Conservation (phyloP, 1,140 invertebrate species). For the Caenorhabditis latens region DNA sequence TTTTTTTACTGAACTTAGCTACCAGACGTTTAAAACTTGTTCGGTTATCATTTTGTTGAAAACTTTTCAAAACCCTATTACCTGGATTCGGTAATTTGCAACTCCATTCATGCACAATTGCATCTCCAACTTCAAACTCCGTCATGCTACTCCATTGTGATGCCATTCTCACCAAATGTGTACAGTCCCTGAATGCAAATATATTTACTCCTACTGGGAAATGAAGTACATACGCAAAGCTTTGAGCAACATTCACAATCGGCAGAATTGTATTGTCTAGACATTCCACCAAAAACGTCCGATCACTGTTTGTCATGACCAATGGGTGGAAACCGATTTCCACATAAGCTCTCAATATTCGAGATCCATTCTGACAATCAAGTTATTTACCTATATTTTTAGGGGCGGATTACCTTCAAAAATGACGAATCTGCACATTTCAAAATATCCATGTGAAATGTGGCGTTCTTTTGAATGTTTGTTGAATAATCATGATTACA, state of each 20-base stretch:
- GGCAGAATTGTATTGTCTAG: constrained; percentile 40
- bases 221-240: neutral
- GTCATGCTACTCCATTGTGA: constrained; percentile 52
- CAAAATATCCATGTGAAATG: constrained; percentile 55
- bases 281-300: constrained; percentile 51
- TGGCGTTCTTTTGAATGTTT: constrained; percentile 59
- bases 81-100: constrained; percentile 45
- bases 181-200: constrained; percentile 29
- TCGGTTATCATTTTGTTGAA: too few species aligned
- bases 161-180: constrained; percentile 55
- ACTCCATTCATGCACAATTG: constrained; percentile 62
- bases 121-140: constrained; percentile 55
- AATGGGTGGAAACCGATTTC: constrained; percentile 60
- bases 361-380: constrained; percentile 53
- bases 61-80: neutral
- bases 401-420: neutral
- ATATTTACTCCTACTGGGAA: neutral
- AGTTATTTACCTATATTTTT: neutral
- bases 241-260: constrained; percentile 30
- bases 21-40: too few species aligned
- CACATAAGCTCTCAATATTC: constrained; percentile 52
- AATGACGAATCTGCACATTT: constrained; percentile 37
- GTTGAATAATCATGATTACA: constrained; percentile 61
- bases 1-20: too few species aligned
- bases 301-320: constrained; percentile 54